A percentile compares a stretch with the other conserved stretches of the same genome.
These are phyloP conservation scores for Rachycentron canadum DNA, from an alignment of 2,797 vertebrate genomes.

Conservation along the genomic window DNA sequence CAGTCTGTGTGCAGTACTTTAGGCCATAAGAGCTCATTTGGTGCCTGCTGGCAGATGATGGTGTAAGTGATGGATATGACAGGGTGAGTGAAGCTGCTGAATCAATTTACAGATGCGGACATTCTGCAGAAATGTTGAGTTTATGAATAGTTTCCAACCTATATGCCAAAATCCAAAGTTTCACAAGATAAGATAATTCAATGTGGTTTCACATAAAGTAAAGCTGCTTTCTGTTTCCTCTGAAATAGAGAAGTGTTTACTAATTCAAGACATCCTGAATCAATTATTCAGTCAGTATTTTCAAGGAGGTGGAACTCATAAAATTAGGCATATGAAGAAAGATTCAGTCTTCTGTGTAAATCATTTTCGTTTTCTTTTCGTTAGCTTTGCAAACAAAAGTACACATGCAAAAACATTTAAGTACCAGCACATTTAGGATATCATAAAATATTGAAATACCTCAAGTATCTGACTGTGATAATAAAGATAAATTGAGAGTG, in stretches of 20 bases:
- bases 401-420: background rate
- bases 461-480: background rate
- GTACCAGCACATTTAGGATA: background rate
- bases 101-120: conserved; percentile 63
- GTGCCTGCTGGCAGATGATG: conserved; percentile 49
- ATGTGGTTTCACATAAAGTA: conserved; percentile 27
- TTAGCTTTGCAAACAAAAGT: background rate
- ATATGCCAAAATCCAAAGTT: conserved; percentile 32
- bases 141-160: conserved; percentile 52
- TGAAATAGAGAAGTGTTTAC: conserved; percentile 5
- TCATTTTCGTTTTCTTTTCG: conserved; percentile 2
- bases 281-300: conserved; percentile 38
- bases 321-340: background rate
- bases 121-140: conserved; percentile 39
- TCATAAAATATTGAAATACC: background rate
- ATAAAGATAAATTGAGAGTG: background rate
- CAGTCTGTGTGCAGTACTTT: background rate
- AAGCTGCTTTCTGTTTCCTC: conserved; percentile 12
- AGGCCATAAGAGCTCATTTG: conserved; percentile 28
- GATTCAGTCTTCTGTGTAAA: background rate
- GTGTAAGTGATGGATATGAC: conserved; percentile 71
- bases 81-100: conserved; percentile 63
- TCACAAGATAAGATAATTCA: conserved; percentile 35
- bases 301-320: conserved; percentile 20
- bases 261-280: conserved; percentile 6